phyloP scores from a whole-genome alignment of 2,888 invertebrate genomes.

The Conistra vaccinii region DNA sequence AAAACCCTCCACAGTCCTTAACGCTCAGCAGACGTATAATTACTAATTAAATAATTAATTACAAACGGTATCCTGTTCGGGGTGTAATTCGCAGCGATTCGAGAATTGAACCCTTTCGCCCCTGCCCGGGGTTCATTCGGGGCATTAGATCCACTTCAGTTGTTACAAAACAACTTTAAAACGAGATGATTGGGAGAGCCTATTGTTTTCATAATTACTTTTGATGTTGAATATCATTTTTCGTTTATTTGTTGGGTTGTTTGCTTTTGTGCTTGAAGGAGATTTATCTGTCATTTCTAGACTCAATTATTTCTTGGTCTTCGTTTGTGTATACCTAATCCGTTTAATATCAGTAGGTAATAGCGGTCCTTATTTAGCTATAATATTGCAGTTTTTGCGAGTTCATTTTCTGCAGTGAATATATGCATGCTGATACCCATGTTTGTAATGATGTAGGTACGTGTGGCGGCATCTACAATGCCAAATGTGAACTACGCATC shows the following conservation, averaged over 20 bases:
- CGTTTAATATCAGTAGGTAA: no score
- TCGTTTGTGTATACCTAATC: background rate
- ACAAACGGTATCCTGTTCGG: slow-evolving; percentile 64
- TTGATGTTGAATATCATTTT: slow-evolving; percentile 49
- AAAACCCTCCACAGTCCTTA: slow-evolving; percentile 62
- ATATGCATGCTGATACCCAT: no score
- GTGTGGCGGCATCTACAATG: no score
- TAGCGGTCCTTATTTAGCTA: no score
- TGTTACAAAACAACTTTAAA: slow-evolving; percentile 57
- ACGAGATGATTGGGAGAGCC: slow-evolving; percentile 39
- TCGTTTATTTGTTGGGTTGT: slow-evolving; percentile 18
- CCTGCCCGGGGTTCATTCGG: slow-evolving; percentile 41
- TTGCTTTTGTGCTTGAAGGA: background rate
- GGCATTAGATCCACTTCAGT: slow-evolving; percentile 62
- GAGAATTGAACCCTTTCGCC: slow-evolving; percentile 52
- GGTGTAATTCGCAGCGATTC: slow-evolving; percentile 55
- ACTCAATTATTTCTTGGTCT: background rate
- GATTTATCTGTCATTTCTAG: slow-evolving; percentile 8
- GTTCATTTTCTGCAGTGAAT: background rate
- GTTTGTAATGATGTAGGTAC: no score
- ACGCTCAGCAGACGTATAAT: slow-evolving; percentile 64
- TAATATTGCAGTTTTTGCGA: background rate
- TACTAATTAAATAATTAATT: slow-evolving; percentile 74
- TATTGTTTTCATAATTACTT: slow-evolving; percentile 46
- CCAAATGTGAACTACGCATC: no score